Base-by-base conservation (phyloP, 1,140 invertebrate species). In the Mamestra configurata region DNA sequence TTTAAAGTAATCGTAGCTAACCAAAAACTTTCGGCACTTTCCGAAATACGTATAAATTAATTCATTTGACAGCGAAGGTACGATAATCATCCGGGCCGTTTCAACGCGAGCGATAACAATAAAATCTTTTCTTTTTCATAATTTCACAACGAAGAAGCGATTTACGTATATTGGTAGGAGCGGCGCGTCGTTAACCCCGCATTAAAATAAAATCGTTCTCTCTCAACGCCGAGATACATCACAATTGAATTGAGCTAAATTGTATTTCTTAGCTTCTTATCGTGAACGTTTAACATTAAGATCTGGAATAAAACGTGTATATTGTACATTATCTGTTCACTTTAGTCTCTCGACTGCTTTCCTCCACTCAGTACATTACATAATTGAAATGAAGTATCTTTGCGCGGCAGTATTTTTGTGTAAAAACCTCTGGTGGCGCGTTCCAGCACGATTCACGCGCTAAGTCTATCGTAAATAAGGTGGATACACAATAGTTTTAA, bases 301-400 rank as follows among this genome's bases (percentile, higher is more conserved):
- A 55, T 55, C 20, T 59, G 11, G 7, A 75, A 37, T 53, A 72
- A 72, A 72, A 51, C 27, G 49, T 35, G 68, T 31, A 35, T 24
- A 49, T 49, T 49, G 43, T 49, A 49, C 43, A 72, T 49, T 72
- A 51, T 35, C 59, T 10, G 59, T 64, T 64, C 13, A 27, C 20
- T 59, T 66, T 66, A 66, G n/a, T 37, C 35, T 66, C n/a, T 40
- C 46, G 27, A 55, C 24, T 27, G 24, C 7, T 71, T 71, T 40
- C 71, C 57, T 46, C 35, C 31, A 35, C 22, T 75, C 66, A 46
- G 66, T 70, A 59, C 71, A 57, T 59, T 59, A 75, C 10, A 24
- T 75, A 75, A 75, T 75, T 75, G 71, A 75, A 75, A 75, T 75
- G 20, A 20, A 75, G 71, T 59, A 55, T 55, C 71, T 57, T 57